Percentiles rank a stretch among this genome's conserved stretches.
phyloP scores from a whole-genome alignment of 2,888 invertebrate species.

The Caenorhabditis parvicauda region DNA sequence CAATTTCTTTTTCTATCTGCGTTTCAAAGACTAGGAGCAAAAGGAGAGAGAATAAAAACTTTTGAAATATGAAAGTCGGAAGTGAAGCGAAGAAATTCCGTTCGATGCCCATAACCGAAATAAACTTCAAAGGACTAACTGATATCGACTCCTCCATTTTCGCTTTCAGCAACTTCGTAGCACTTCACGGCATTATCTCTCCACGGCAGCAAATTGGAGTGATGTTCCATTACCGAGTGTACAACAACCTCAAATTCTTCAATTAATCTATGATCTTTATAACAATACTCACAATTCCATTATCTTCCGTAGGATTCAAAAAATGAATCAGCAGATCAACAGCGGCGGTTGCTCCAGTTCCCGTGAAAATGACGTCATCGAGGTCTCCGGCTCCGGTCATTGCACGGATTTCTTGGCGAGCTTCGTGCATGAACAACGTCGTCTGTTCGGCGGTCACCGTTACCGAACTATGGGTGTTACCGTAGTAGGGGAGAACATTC shows the following conservation, averaged over 20 bases:
- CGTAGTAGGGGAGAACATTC: slow-evolving; percentile 74
- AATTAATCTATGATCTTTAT: too few species aligned
- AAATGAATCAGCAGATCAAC: slow-evolving; percentile 71
- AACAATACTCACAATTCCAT: too few species aligned
- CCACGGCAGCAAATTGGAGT: slow-evolving; percentile 80
- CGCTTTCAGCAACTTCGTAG: slow-evolving; percentile 13
- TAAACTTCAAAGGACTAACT: slow-evolving; percentile 2
- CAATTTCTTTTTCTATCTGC: too few species aligned
- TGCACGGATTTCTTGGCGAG: slow-evolving; percentile 75
- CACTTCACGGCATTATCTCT: slow-evolving; percentile 70
- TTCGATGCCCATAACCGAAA: too few species aligned
- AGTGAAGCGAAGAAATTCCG: background rate
- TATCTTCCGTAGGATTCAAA: background rate
- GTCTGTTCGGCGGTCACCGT: slow-evolving; percentile 83
- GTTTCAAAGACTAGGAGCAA: too few species aligned
- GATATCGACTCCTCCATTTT: slow-evolving; percentile 18
- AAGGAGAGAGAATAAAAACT: too few species aligned
- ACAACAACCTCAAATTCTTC: slow-evolving; percentile 27
- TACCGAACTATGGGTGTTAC: slow-evolving; percentile 79
- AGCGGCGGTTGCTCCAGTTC: slow-evolving; percentile 76
- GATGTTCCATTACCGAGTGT: slow-evolving; percentile 71
- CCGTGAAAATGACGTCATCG: slow-evolving; percentile 77
- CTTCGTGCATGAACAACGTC: slow-evolving; percentile 77
- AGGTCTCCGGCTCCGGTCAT: slow-evolving; percentile 79
- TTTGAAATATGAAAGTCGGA: too few species aligned